phyloP scores from a whole-genome alignment of 1,140 invertebrate species.

The Drosophila auraria region DNA sequence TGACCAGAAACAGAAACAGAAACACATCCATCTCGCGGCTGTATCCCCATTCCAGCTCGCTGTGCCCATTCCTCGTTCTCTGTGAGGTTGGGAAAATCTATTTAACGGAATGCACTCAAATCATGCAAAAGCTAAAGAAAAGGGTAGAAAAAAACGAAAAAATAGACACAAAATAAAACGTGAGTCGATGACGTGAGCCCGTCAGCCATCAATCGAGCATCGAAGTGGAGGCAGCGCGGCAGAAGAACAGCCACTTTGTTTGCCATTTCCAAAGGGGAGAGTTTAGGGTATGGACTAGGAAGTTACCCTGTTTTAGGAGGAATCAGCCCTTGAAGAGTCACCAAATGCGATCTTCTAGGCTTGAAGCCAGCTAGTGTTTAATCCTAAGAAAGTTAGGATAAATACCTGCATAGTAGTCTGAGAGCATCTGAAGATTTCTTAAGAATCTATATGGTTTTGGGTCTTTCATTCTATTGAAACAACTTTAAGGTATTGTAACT shows the following conservation, averaged over 20 bases:
- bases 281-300: neutral
- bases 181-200: conserved; percentile 69
- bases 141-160: conserved; percentile 24
- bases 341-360: too few relatives aligned
- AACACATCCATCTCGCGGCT: conserved; percentile 20
- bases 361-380: too few relatives aligned
- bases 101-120: conserved; percentile 59
- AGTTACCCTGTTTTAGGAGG: neutral
- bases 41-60: conserved; percentile 15
- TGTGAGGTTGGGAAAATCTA: conserved; percentile 67
- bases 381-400: too few relatives aligned
- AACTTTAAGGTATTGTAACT: too few relatives aligned
- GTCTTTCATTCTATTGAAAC: too few relatives aligned
- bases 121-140: conserved; percentile 53
- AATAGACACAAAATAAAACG: conserved; percentile 43
- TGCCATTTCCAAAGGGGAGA: neutral
- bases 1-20: conserved; percentile 29
- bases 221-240: conserved; percentile 1
- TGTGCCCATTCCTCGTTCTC: conserved; percentile 63
- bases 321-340: too few relatives aligned
- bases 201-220: conserved; percentile 70
- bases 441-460: too few relatives aligned
- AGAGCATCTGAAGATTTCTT: too few relatives aligned
- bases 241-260: conserved; percentile 16
- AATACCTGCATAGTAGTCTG: too few relatives aligned